phyloP scores from a whole-genome alignment of 2,113 vertebrate genomes.

The Echinops telfairi region DNA sequence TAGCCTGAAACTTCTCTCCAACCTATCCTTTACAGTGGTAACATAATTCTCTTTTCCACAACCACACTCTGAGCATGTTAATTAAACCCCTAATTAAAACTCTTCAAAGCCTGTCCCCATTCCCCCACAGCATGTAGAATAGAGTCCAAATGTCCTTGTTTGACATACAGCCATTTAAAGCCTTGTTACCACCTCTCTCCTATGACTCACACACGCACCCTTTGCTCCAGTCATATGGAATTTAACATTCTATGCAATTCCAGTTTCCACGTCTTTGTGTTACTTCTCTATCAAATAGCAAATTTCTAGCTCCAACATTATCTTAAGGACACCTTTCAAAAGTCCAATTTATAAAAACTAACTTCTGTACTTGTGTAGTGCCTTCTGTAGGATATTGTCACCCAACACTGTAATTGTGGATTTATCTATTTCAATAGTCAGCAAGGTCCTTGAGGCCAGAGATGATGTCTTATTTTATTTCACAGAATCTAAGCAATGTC shows the following conservation, averaged over 20 bases:
- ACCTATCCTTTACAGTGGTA: background rate
- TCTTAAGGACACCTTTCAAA: background rate
- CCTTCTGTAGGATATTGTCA: background rate
- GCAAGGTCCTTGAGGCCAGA: background rate
- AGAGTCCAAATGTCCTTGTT: background rate
- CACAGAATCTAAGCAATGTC: background rate
- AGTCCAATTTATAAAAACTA: background rate
- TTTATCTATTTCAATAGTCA: conserved; percentile 7
- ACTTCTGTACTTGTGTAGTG: background rate
- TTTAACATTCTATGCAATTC: background rate
- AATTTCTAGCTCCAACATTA: background rate
- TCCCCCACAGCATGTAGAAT: background rate
- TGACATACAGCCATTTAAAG: conserved; percentile 44
- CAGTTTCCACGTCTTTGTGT: background rate
- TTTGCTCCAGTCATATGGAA: background rate
- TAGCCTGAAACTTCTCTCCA: background rate
- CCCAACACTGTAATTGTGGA: background rate
- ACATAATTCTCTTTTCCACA: conserved; percentile 35
- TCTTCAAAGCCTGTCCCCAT: background rate
- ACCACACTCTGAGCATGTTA: conserved; percentile 29
- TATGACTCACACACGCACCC: background rate
- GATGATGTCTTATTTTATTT: background rate
- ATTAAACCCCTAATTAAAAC: background rate
- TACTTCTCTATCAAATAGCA: background rate
- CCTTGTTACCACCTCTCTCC: background rate